phyloP scores from a whole-genome alignment of 2,888 invertebrate genomes.

The Agrotis segetum region DNA sequence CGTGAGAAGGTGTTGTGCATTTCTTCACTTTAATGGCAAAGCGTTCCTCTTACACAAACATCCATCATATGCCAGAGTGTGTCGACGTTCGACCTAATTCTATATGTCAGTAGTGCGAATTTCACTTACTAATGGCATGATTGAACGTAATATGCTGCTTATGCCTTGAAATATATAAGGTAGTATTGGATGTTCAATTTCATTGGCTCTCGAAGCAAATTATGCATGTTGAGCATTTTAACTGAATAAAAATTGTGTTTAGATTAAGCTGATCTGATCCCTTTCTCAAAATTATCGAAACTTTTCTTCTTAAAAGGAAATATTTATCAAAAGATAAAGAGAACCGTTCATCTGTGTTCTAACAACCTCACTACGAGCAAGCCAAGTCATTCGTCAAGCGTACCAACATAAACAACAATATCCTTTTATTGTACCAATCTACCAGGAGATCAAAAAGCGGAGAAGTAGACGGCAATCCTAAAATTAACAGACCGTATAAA shows the following conservation, averaged over 20 bases:
- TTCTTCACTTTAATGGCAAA: slow-evolving; percentile 60
- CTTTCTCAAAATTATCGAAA: too few species aligned
- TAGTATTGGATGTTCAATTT: slow-evolving; percentile 28
- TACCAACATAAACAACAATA: slow-evolving; percentile 2
- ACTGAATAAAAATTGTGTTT: too few species aligned
- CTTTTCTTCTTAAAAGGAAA: too few species aligned
- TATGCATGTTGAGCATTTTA: too few species aligned
- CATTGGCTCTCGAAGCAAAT: slow-evolving; percentile 16
- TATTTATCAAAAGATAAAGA: background rate
- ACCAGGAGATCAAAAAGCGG: slow-evolving; percentile 34
- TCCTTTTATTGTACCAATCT: slow-evolving; percentile 39
- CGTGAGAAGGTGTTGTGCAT: slow-evolving; percentile 50
- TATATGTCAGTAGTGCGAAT: slow-evolving; percentile 57
- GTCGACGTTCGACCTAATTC: slow-evolving; percentile 59
- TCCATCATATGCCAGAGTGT: slow-evolving; percentile 59
- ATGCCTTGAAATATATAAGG: slow-evolving; percentile 61
- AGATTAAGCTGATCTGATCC: too few species aligned
- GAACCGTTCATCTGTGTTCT: background rate
- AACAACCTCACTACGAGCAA: background rate
- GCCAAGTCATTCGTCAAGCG: background rate
- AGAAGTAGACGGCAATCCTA: slow-evolving; percentile 13
- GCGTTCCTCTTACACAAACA: slow-evolving; percentile 49
- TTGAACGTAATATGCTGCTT: slow-evolving; percentile 59
- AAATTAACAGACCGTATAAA: slow-evolving; percentile 45
- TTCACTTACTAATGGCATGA: slow-evolving; percentile 62